Evolutionary conservation across 30 jellyfish, hydroid and myxozoan species (phyloP).

Genomic region (Chrysaora quinquecirrha): DNA sequence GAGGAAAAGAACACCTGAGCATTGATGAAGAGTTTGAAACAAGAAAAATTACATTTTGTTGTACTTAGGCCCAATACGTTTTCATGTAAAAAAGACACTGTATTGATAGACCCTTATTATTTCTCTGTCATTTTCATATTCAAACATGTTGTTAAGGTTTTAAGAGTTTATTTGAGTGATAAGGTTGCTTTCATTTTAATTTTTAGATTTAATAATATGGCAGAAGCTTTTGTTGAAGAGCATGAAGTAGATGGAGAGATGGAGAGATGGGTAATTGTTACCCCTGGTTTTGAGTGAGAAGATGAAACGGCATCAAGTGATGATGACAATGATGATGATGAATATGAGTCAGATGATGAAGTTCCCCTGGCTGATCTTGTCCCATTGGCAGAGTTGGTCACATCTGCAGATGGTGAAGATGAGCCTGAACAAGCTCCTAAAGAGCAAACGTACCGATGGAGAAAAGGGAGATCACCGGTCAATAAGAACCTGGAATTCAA

Average conservation of each 20-base stretch:
- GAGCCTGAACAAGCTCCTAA: background rate
- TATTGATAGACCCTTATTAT: background rate
- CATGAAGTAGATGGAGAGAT: conserved; percentile 62
- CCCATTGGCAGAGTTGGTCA: conserved; percentile 49
- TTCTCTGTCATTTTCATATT: background rate
- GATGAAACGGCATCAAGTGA: conserved; percentile 51
- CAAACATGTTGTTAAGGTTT: background rate
- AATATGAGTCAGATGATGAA: too few species aligned
- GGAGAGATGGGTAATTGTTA: conserved; percentile 51
- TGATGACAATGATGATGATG: conserved; percentile 23
- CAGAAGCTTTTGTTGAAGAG: conserved; percentile 17
- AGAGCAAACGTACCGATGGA: conserved; percentile 17
- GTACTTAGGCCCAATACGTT: background rate
- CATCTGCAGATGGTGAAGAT: conserved; percentile 23
- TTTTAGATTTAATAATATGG: background rate
- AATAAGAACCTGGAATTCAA: background rate
- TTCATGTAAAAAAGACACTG: background rate
- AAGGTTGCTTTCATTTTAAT: background rate
- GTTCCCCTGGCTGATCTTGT: too few species aligned
- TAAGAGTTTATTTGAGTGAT: background rate
- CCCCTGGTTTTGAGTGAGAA: conserved; percentile 63
- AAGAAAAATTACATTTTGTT: too few species aligned
- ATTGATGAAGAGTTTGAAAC: too few species aligned
- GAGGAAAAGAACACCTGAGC: too few species aligned
- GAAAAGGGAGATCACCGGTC: conserved; percentile 41